These are phyloP conservation scores for Xenotilapia longispinis DNA, from an alignment of 2,113 vertebrate species.

Conservation along the genomic window DNA sequence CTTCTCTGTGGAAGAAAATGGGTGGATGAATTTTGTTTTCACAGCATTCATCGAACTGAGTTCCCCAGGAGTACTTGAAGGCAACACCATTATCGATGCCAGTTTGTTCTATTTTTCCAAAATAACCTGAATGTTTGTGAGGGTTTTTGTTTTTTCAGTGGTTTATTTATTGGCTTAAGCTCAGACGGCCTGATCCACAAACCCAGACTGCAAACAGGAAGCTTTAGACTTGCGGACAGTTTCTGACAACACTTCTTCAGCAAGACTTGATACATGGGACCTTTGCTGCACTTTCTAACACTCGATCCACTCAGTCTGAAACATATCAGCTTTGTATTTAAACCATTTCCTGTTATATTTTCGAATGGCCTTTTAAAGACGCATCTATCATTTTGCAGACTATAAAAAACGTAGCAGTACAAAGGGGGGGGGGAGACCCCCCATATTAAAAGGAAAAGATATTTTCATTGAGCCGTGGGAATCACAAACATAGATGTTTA, in stretches of 20 bases:
- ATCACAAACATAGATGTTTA: not conserved
- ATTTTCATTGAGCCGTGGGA: not conserved
- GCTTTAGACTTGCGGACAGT: not conserved
- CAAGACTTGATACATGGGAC: not conserved
- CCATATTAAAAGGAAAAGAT: not conserved
- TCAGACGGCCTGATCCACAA: not conserved
- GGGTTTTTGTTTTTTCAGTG: not conserved
- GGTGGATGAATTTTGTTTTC: not conserved
- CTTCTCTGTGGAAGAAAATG: not conserved
- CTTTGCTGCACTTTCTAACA: not conserved
- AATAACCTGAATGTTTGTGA: not conserved
- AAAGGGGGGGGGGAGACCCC: rapidly evolving
- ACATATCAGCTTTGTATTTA: not conserved
- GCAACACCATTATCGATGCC: not conserved
- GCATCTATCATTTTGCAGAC: not conserved
- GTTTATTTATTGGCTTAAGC: not conserved
- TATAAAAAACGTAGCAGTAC: not conserved
- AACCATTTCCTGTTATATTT: not conserved
- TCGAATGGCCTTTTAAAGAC: not conserved
- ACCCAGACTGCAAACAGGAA: not conserved
- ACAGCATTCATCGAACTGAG: not conserved
- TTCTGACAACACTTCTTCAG: not conserved
- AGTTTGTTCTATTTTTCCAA: not conserved
- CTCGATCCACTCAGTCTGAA: not conserved
- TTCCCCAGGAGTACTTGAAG: not conserved